Base-by-base conservation (phyloP, 2,113 vertebrate species). In the Solea solea region DNA sequence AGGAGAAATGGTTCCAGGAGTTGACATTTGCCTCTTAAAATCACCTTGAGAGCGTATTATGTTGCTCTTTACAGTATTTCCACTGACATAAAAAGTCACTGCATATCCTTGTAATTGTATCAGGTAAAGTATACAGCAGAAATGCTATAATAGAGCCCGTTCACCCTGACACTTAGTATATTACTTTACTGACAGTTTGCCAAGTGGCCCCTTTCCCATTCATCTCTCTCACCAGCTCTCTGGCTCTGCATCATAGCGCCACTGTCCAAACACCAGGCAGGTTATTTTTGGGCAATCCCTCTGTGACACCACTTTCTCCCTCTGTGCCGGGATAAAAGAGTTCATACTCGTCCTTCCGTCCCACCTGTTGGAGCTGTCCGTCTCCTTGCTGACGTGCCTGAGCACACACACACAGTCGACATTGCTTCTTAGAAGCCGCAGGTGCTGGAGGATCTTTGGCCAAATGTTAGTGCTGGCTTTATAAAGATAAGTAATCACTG, bases 281-380 rank as follows among this genome's bases (percentile, higher is more conserved):
- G 78, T 87, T 92, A 91, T 93, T 91, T 59, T 91, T 83, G 74
- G 87, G 78, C 69, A 69, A 84, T 84, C 84, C 84, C 79, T 87
- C 69, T 82, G 82, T 81, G 80, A 88, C 82, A 87, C 83, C 72
- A 81, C 76, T 89, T 86, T 87, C 76, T 81, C 80, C 62, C 68
- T 82, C 49, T 82, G 77, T 64, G 76, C 72, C 28, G 46, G 77
- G 77, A 88, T 89, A 76, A 91, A 88, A 84, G 80, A 51, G 45
- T 75, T 84, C 69, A 46, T 68, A 49, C 67, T 55, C 59, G 72
- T 45, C 67, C 69, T 64, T 51, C 58, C 63, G 46, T 9, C 49
- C 80, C 89, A 91, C 90, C 90, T 91, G 91, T 88, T 90, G 73
- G 64, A 80, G 78, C 63, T 72, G 76, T 92, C 84, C 1, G 2